Evolutionary conservation across 64 coral and sea anemone genomes (phyloP), one percentile per base, ranked within the genome.

Genomic region (Pocillopora verrucosa): DNA sequence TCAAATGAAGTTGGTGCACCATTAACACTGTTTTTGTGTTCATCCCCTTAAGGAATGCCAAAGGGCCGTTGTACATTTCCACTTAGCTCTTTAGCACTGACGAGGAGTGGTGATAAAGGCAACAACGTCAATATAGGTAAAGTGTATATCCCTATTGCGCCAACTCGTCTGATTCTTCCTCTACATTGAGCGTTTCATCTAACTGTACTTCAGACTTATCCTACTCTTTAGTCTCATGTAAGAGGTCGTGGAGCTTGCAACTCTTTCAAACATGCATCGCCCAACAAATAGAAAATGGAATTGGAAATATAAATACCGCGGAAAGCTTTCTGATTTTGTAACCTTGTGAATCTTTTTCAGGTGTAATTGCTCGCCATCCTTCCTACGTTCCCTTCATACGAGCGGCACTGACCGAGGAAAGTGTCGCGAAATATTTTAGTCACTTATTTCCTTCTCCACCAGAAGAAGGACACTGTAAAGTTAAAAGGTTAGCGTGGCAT

Each of bases 31-130:
- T 83, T 12, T 57, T 65, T 89, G 2, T 74, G 5, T 34, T 72
- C 20, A 45, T 26, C 9, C 64, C 22, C 19, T 82, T 12, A 63
- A 99, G 97, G 94, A 90, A 86, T 87, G 91, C 97, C 94, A 6
- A 95, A 95, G 75, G 97, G 97, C 22, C 76, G 94, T 13, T 99
- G 97, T n/a, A 95, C 94, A 74, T 99, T 99, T 82, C 97, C 97
- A 63, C 89, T 99, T 13, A 95, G 97, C 62, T 95, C 97, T n/a
- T 76, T 99, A 57, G 97, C 97, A 72, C 76, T 95, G 35, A 99
- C 97, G 64, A 87, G 97, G 67, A 99, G 97, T 88, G 97, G 97
- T 19, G 97, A 99, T 38, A 99, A 99, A 77, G 97, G 97, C 61
- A 99, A 99, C 63, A 95, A 65, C 58, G 91, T 93, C 5, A 99